Percentiles rank a stretch among this genome's conserved stretches.
These are phyloP conservation scores for Oreonectes daqikongensis DNA, from an alignment of 2,797 vertebrate genomes.

Conservation along the genomic window DNA sequence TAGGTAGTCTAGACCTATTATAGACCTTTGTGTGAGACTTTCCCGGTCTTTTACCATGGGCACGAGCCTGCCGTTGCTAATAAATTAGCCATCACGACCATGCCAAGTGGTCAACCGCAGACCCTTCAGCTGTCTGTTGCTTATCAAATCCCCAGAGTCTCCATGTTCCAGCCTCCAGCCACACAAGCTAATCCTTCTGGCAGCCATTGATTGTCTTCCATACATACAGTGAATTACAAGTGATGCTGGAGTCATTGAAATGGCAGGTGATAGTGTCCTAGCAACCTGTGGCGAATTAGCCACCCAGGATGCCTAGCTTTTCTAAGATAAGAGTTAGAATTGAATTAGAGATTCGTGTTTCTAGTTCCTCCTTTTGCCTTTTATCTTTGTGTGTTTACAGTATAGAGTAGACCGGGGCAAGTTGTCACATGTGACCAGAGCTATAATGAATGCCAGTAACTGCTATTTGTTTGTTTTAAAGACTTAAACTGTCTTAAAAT, in stretches of 20 bases:
- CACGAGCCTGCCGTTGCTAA: neutral
- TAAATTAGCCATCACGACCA: neutral
- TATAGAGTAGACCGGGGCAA: neutral
- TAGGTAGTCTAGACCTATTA: neutral
- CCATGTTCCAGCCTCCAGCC: conserved; percentile 16
- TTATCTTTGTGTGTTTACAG: neutral
- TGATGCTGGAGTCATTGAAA: conserved; percentile 33
- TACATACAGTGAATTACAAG: conserved; percentile 45
- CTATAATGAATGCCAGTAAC: neutral
- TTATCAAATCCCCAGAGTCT: conserved; percentile 18
- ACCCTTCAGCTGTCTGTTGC: conserved; percentile 4
- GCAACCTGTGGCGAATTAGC: conserved; percentile 23
- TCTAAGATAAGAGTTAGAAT: conserved; percentile 7
- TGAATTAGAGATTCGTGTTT: neutral
- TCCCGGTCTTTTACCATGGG: neutral
- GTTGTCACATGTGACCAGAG: neutral
- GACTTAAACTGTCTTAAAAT: too few relatives aligned
- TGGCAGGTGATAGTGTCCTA: conserved; percentile 37
- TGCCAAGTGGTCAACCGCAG: neutral
- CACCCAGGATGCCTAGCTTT: neutral
- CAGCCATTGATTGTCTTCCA: conserved; percentile 24
- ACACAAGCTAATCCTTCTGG: conserved; percentile 20
- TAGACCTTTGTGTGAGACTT: neutral
- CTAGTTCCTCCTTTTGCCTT: neutral
- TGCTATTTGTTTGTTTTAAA: too few relatives aligned